Percentiles rank a stretch among this genome's conserved stretches.
phyloP scores from a whole-genome alignment of 2,888 invertebrate genomes.

The Limnephilus lunatus region DNA sequence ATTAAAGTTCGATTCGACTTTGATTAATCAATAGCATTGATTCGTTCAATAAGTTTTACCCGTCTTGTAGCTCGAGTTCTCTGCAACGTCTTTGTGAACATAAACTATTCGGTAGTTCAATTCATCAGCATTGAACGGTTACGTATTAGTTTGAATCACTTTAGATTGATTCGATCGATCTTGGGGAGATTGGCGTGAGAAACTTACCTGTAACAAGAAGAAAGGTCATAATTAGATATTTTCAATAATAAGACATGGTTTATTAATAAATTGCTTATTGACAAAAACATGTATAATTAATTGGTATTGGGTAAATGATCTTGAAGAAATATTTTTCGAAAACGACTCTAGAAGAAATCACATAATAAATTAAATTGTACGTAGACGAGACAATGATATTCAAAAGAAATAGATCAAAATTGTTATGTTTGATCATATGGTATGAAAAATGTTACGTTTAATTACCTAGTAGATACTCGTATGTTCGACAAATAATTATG shows the following conservation, averaged over 20 bases:
- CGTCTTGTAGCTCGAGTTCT: background rate
- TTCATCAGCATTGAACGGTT: background rate
- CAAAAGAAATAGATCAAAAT: background rate
- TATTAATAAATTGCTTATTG: background rate
- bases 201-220: conserved; percentile 7
- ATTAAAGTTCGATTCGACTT: background rate
- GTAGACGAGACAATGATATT: background rate
- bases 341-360: too few species aligned
- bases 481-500: too few species aligned
- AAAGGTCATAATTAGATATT: background rate
- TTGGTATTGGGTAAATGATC: background rate
- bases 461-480: too few species aligned
- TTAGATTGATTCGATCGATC: background rate
- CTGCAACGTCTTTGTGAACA: background rate
- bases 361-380: background rate
- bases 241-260: background rate
- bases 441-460: too few species aligned
- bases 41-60: background rate
- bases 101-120: background rate
- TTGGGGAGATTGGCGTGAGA: background rate
- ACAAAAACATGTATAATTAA: background rate
- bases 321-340: background rate
- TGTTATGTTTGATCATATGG: background rate
- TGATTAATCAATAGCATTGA: background rate
- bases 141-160: background rate